Conservation (phyloP, 2,113 vertebrate species). For the Chaenogobius annularis region DNA sequence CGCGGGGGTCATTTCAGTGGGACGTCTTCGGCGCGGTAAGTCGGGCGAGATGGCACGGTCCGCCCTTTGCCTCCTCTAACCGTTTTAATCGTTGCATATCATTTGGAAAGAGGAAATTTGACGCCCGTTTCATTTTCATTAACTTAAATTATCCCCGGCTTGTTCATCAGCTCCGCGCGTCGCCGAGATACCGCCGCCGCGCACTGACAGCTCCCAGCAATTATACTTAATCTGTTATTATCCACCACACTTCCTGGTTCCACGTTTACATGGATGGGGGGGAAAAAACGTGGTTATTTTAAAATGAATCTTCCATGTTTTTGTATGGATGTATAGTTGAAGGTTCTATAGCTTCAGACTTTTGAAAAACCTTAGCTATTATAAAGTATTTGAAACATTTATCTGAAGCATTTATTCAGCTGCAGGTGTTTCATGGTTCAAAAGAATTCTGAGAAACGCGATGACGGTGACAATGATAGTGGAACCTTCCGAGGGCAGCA, state of each 20-base stretch:
- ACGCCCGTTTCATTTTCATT: slow-evolving; percentile 61
- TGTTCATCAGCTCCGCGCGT: slow-evolving; percentile 48
- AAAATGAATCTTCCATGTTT: not conserved
- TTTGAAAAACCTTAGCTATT: too few species aligned
- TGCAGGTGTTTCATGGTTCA: too few species aligned
- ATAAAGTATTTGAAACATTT: too few species aligned
- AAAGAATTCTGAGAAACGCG: too few species aligned
- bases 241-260: slow-evolving; percentile 23
- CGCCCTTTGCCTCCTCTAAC: slow-evolving; percentile 34
- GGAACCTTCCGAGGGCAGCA: too few species aligned
- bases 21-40: slow-evolving; percentile 1
- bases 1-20: slow-evolving; percentile 9
- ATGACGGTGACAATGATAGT: too few species aligned
- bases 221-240: slow-evolving; percentile 28
- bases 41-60: slow-evolving; percentile 17
- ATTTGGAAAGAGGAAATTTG: slow-evolving; percentile 38
- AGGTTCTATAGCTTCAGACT: too few species aligned
- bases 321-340: too few species aligned
- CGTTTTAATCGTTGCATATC: slow-evolving; percentile 38
- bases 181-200: slow-evolving; percentile 26
- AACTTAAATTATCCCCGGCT: slow-evolving; percentile 52
- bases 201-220: slow-evolving; percentile 34
- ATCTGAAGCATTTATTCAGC: too few species aligned
- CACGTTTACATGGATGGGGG: slow-evolving; percentile 1
- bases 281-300: slow-evolving; percentile 5